Base-by-base conservation (phyloP, 2,797 vertebrate genomes). In the Pseudomugil tenellus region DNA sequence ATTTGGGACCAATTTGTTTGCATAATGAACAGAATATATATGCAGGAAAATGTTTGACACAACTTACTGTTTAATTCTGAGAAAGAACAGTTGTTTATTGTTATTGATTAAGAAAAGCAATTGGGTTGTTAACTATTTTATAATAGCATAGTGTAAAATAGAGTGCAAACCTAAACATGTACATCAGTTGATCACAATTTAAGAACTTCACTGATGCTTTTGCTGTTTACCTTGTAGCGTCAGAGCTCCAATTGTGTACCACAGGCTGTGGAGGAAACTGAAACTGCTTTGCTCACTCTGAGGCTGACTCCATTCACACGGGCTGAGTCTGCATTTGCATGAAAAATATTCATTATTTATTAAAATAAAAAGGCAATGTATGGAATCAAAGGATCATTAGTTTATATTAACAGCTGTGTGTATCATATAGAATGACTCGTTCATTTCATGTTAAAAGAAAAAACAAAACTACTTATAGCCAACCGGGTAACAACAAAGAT, bases 211-310 rank as follows among this genome's bases (percentile, higher is more conserved):
- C 25, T 28, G 51, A 29, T 73, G 16, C 23, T 49, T 74, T 51
- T 39, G 61, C 28, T 59, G 26, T 52, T 78, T 89, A 97, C 96
- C 96, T 92, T 97, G 96, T 69, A 97, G 87, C 13, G 96, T 94
- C 12, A 97, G 88, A 0, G 95, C 96, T 79, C 95, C 96, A 11
- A 92, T 92, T 63, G 95, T 92, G 80, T 95, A 96, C 96, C 96
- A 97, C 76, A 97, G 85, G 71, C 96, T 96, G 71, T 97, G 95
- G 6, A 95, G 80, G 51, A 96, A 89, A 58, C 93, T 94, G 46
- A 96, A 97, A 49, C 72, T 86, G 74, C 93, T 95, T 57, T 92
- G 87, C 26, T 96, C 95, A 0, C 68, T 93, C 80, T 94, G 91
- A 41, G 95, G 93, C 67, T 95, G 95, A 8, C 84, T 92, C 96